A percentile compares a stretch with the other conserved stretches of the same genome.
Evolutionary conservation across 2,797 vertebrate species (phyloP).

Genomic region (Vireo griseus): DNA sequence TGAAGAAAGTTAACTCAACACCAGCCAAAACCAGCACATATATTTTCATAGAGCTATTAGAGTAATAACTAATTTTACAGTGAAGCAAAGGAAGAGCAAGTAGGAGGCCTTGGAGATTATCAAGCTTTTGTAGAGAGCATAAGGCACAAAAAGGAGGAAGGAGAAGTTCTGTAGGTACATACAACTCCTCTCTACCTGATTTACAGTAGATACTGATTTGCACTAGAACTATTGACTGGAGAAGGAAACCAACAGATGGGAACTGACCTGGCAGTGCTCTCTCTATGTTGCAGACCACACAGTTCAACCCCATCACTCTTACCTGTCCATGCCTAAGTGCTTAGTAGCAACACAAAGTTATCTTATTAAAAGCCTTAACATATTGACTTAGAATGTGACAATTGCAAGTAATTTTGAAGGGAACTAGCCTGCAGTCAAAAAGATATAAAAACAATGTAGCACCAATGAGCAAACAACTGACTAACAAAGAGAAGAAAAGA

Average conservation of each 20-base stretch:
- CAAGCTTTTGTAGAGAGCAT: not conserved
- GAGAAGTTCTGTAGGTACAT: not conserved
- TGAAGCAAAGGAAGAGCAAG: not conserved
- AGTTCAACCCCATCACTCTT: accelerated
- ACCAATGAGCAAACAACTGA: not conserved
- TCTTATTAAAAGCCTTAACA: not conserved
- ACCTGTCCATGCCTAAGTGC: not conserved
- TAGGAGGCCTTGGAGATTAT: not conserved
- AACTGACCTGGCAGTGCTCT: not conserved
- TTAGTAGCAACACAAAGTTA: not conserved
- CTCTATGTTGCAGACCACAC: not conserved
- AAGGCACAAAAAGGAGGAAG: not conserved
- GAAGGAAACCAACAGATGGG: not conserved
- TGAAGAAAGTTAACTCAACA: not conserved
- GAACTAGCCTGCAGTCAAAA: not conserved
- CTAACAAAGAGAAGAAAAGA: not conserved
- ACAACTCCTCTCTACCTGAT: not conserved
- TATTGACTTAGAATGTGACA: not conserved
- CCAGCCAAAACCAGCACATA: not conserved
- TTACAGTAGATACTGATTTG: not conserved
- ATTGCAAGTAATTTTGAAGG: not conserved
- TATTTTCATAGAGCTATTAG: not conserved
- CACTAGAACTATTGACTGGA: not conserved
- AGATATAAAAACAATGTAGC: not conserved
- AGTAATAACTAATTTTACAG: constrained; percentile 2